These are phyloP conservation scores for Galago senegalensis DNA, from an alignment of 2,797 vertebrate genomes.

Conservation along the genomic window DNA sequence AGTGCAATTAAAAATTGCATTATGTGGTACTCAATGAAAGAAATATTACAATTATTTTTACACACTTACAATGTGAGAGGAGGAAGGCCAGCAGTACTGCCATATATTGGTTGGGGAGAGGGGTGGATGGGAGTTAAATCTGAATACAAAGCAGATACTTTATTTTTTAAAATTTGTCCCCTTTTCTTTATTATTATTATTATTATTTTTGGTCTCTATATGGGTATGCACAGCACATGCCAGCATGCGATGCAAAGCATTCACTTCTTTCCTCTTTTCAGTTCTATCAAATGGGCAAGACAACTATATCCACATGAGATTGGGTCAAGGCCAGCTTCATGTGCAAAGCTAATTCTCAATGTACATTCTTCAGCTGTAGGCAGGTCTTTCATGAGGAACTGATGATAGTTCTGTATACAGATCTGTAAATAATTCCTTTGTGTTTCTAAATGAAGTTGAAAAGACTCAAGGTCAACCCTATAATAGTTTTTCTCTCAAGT, in stretches of 20 bases:
- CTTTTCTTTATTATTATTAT: neutral
- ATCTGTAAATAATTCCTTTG: conserved; percentile 20
- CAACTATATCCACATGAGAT: neutral
- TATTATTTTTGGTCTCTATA: neutral
- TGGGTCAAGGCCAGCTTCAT: neutral
- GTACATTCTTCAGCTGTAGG: neutral
- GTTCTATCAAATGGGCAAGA: neutral
- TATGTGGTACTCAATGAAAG: neutral
- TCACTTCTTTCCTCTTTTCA: conserved; percentile 40
- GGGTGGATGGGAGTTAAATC: neutral
- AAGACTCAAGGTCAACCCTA: neutral
- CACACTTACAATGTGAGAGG: neutral
- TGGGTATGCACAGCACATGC: neutral
- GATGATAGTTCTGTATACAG: neutral
- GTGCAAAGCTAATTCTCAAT: neutral
- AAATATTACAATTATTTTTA: neutral
- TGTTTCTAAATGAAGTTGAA: conserved; percentile 7
- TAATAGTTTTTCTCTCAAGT: neutral
- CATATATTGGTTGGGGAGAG: neutral
- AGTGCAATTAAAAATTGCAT: neutral
- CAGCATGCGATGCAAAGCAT: neutral
- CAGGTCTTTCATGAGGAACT: neutral
- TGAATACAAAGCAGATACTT: conserved; percentile 41
- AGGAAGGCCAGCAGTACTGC: neutral
- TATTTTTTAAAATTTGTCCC: neutral